Evolutionary conservation across 2,797 vertebrate species (phyloP).

Genomic region (Melanogrammus aeglefinus): DNA sequence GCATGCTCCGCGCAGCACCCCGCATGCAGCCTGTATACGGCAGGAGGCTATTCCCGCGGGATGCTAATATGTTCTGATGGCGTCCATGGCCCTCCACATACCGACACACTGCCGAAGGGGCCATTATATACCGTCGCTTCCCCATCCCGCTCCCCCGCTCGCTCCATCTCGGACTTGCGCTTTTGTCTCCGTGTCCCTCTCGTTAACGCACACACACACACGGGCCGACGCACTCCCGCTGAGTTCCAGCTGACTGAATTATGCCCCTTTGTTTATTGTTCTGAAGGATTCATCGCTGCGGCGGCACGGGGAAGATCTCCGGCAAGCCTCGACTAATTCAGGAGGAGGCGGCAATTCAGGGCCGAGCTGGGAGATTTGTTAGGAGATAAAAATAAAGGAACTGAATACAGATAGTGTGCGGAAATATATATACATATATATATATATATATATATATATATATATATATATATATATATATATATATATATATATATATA

Average conservation of each 20-base stretch:
- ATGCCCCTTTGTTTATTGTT: constrained; percentile 35
- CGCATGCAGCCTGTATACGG: too few relatives aligned
- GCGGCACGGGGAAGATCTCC: constrained; percentile 44
- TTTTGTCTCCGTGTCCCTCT: constrained; percentile 11
- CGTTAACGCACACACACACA: constrained; percentile 5
- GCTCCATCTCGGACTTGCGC: constrained; percentile 11
- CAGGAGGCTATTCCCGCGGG: too few relatives aligned
- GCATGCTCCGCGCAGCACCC: too few relatives aligned
- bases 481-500: too few relatives aligned
- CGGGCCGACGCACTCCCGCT: background rate
- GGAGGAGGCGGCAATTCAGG: constrained; percentile 50
- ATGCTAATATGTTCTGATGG: constrained; percentile 28
- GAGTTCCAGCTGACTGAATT: constrained; percentile 31
- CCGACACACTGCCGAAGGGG: constrained; percentile 28
- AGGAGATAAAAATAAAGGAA: too few relatives aligned
- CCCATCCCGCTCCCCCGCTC: constrained; percentile 16
- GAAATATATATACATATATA: too few relatives aligned
- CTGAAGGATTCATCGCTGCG: constrained; percentile 63
- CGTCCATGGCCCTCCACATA: constrained; percentile 11
- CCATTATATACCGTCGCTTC: constrained; percentile 6
- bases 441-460: too few relatives aligned
- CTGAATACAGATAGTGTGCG: too few relatives aligned
- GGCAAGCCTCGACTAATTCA: constrained; percentile 40
- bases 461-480: too few relatives aligned
- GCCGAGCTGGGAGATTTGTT: constrained; percentile 29